Evolutionary conservation across 2,888 invertebrate species (phyloP), one percentile per base, ranked within the genome.

Genomic region (Caenorhabditis sp.): DNA sequence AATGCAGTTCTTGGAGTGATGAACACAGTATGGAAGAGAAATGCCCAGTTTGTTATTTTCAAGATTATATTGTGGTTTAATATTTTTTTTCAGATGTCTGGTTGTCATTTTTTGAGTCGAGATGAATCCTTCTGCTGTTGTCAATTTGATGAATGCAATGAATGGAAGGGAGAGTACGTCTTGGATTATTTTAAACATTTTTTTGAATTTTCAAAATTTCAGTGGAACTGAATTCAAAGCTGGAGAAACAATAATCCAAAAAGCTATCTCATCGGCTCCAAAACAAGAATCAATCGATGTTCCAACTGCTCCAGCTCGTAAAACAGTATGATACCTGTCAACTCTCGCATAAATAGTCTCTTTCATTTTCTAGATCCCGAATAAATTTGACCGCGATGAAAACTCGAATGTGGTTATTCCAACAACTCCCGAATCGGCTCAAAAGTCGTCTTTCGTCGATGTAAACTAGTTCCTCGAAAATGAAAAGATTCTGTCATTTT

Each of bases 11-110:
- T 3, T 79, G 67, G 69, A 70, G 77, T 24, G 79, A 79, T 55
- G 79, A 79, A 31, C 77, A 79, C 55, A 77, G 67, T 21, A 79
- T 79, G 77, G 79, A 79, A 53, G 79, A 79, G 65, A 75, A 71
- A 26, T 79, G 79, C 26, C 79, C 79, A 55, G 78, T 78, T 26
- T 31, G 63, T 50, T 23, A 12, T 24, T 26, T 10, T 14, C 0
- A 3, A 14, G 6, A 1, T 1, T 53, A 19, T 17, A 58, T n/a
- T 12, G 37, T 37, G 12, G 24, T 21, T 21, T 17, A 10, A 21
- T 65, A 10, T 10, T 10, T 10, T 17, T 43, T 43, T 68, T 61
- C 58, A 76, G 79, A 76, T 79, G 69, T 55, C 73, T 53, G 79
- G 79, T 26, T 79, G 79, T 27, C 79, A 79, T 55, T 77, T 66